phyloP scores from a whole-genome alignment of 2,888 invertebrate species.

The Monopis laevigella region DNA sequence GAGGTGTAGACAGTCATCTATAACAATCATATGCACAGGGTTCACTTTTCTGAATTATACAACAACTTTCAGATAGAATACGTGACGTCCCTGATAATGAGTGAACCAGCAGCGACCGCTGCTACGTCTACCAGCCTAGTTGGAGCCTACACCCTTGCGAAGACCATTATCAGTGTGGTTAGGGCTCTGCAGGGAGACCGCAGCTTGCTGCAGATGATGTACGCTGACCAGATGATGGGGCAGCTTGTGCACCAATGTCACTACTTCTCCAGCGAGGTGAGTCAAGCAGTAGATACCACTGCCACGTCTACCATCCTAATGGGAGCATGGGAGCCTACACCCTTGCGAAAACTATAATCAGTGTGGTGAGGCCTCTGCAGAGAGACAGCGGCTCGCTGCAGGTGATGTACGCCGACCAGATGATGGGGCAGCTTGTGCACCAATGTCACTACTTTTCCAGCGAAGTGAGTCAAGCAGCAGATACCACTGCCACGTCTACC shows the following conservation, averaged over 20 bases:
- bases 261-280: background rate
- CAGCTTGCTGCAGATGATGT: background rate
- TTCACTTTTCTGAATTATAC: too few species aligned
- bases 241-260: background rate
- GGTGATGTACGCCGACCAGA: background rate
- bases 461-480: too few species aligned
- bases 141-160: background rate
- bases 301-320: background rate
- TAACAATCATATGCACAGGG: too few species aligned
- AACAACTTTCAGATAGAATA: constrained; percentile 2
- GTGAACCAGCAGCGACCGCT: background rate
- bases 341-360: background rate
- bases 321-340: background rate
- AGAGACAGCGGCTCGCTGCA: background rate
- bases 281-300: too few species aligned
- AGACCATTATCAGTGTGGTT: background rate
- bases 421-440: background rate
- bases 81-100: background rate
- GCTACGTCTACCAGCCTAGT: background rate
- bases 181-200: constrained; percentile 3
- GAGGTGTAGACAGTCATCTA: too few species aligned
- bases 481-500: background rate
- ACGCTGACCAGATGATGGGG: background rate
- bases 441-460: too few species aligned
- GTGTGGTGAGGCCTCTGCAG: background rate